A percentile compares a stretch with the other conserved stretches of the same genome.
Evolutionary conservation across 2,797 vertebrate species (phyloP).

Genomic region (Ciconia nigra): DNA sequence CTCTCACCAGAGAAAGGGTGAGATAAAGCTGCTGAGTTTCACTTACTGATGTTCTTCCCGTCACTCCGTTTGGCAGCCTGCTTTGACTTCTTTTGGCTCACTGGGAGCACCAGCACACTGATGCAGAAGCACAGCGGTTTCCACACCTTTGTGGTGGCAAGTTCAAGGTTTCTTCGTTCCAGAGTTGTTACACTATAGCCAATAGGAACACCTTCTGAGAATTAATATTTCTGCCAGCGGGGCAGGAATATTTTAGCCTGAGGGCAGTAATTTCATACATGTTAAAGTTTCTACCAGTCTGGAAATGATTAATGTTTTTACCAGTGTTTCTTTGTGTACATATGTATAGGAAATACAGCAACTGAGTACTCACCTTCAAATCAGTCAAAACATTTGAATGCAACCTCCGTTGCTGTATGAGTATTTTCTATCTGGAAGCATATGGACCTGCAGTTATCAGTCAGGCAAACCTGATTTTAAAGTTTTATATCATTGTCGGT

Average conservation of each 20-base stretch:
- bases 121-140: background rate
- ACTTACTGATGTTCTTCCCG: background rate
- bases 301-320: background rate
- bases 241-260: background rate
- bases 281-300: background rate
- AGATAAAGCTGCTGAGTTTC: conserved; percentile 10
- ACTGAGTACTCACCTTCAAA: background rate
- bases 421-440: background rate
- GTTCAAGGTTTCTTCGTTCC: background rate
- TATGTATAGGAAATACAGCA: background rate
- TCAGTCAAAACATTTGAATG: background rate
- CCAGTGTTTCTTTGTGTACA: background rate
- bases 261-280: background rate
- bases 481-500: background rate
- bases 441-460: background rate
- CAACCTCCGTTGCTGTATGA: background rate
- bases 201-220: background rate
- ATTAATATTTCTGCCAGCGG: background rate
- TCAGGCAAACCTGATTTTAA: background rate
- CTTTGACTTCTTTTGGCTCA: background rate
- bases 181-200: background rate
- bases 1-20: background rate
- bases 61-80: background rate
- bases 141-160: background rate
- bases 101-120: background rate